Percentiles rank a stretch among this genome's conserved stretches.
phyloP scores from a whole-genome alignment of 2,888 invertebrate genomes.

The Spodoptera exigua region DNA sequence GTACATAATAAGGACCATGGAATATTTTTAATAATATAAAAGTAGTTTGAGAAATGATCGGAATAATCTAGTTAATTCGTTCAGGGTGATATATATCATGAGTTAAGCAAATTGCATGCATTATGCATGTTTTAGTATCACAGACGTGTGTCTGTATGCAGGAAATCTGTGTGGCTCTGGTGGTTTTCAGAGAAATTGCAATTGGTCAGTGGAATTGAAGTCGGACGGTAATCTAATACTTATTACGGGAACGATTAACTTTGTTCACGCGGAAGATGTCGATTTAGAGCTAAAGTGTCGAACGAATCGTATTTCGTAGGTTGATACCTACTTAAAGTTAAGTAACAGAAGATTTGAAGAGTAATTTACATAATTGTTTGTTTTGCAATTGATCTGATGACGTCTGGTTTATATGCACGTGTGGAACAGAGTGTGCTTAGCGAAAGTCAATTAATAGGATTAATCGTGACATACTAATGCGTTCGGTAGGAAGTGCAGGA shows the following conservation, averaged over 20 bases:
- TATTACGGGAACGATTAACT: constrained; percentile 59
- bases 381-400: constrained; percentile 28
- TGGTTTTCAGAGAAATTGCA: constrained; percentile 64
- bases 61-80: constrained; percentile 36
- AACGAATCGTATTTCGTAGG: constrained; percentile 38
- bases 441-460: constrained; percentile 18
- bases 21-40: too few relatives aligned
- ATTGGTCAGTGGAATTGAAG: constrained; percentile 53
- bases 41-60: constrained; percentile 9
- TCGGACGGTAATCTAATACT: constrained; percentile 57
- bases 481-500: constrained; percentile 10
- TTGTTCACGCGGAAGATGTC: constrained; percentile 62
- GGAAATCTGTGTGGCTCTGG: constrained; percentile 52
- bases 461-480: constrained; percentile 9
- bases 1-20: too few relatives aligned
- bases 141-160: constrained; percentile 45
- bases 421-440: constrained; percentile 13
- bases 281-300: constrained; percentile 50
- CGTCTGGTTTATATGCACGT: constrained; percentile 32
- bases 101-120: constrained; percentile 43
- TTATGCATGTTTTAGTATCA: constrained; percentile 42
- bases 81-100: constrained; percentile 36
- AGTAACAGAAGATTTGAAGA: constrained; percentile 22
- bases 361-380: constrained; percentile 20
- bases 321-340: constrained; percentile 13